A percentile compares a stretch with the other conserved stretches of the same genome.
These are phyloP conservation scores for Tolmerus cingulatus DNA, from an alignment of 2,888 invertebrate species.

Conservation along the genomic window DNA sequence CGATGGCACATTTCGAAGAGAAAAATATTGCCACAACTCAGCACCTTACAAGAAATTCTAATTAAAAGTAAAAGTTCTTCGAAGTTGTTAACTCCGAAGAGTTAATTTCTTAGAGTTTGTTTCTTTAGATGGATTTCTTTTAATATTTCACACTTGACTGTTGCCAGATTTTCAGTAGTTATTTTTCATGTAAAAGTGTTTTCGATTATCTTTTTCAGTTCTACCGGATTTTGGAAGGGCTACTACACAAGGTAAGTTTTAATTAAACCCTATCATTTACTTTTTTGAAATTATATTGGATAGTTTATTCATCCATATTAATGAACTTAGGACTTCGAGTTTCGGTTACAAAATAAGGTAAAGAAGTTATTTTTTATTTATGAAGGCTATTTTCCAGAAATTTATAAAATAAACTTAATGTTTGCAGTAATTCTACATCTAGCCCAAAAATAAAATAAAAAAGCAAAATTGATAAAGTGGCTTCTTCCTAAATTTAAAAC, in stretches of 20 bases:
- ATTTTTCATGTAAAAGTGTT: neutral
- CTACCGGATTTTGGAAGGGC: neutral
- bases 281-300: neutral
- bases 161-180: neutral
- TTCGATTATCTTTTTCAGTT: neutral
- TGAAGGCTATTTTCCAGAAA: too few relatives aligned
- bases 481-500: too few relatives aligned
- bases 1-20: neutral
- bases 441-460: too few relatives aligned
- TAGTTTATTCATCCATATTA: too few relatives aligned
- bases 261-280: neutral
- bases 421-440: too few relatives aligned
- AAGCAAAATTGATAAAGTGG: too few relatives aligned
- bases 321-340: too few relatives aligned
- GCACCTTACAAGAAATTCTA: neutral
- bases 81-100: neutral
- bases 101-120: neutral
- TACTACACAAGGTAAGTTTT: neutral
- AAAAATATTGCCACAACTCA: neutral
- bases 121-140: neutral
- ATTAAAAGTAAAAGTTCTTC: neutral
- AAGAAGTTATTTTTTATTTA: too few relatives aligned
- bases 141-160: neutral
- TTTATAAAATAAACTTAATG: too few relatives aligned
- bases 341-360: too few relatives aligned